Evolutionary conservation across 2,888 invertebrate genomes (phyloP).

Genomic region (Altica lythri): DNA sequence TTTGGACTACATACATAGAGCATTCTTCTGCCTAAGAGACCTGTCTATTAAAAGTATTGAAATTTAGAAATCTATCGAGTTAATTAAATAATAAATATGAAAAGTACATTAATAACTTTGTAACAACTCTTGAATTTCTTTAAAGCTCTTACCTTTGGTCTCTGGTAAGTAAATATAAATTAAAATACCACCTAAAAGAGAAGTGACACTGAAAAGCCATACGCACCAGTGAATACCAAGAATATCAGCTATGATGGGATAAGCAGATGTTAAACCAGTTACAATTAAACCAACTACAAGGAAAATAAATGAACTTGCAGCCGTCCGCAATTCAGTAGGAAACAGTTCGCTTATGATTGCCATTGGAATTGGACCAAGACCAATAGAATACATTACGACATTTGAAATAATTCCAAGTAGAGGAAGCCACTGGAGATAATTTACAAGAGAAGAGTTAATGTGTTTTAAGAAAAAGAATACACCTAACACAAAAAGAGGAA

Average conservation of each 20-base stretch:
- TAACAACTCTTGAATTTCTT: conserved; percentile 28
- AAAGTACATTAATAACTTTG: background rate
- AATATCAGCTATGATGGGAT: conserved; percentile 23
- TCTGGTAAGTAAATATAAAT: conserved; percentile 17
- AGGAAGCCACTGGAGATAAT: conserved; percentile 68
- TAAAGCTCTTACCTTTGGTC: conserved; percentile 28
- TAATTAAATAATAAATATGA: background rate
- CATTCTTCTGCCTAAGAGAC: too few species aligned
- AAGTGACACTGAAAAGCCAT: conserved; percentile 16
- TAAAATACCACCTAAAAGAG: background rate
- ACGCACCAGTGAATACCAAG: conserved; percentile 21
- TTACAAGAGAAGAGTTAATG: conserved; percentile 36
- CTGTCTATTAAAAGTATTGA: too few species aligned
- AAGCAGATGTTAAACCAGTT: background rate
- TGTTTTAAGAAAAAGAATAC: conserved; percentile 66
- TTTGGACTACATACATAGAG: too few species aligned
- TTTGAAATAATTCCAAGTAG: conserved; percentile 70
- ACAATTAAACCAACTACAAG: conserved; percentile 23
- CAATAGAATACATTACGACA: conserved; percentile 70
- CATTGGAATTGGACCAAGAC: conserved; percentile 78
- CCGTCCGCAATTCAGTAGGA: conserved; percentile 73
- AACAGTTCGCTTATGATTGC: conserved; percentile 81
- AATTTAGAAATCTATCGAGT: too few species aligned
- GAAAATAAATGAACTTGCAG: conserved; percentile 55
- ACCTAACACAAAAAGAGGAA: conserved; percentile 63